These are phyloP conservation scores for Brachyptera putata DNA, from an alignment of 2,888 invertebrate genomes.

Conservation along the genomic window DNA sequence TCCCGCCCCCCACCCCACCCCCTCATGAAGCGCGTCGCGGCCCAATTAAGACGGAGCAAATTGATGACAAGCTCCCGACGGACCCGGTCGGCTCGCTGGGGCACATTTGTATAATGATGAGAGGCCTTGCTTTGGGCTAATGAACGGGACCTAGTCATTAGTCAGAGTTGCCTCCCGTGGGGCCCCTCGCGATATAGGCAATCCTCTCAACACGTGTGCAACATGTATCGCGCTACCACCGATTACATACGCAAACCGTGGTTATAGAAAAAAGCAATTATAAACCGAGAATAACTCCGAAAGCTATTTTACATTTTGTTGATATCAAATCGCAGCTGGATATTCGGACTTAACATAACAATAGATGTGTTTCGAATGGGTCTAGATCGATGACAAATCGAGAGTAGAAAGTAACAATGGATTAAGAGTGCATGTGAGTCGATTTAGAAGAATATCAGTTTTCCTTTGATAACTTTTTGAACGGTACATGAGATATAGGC, in stretches of 20 bases:
- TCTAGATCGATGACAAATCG: not conserved
- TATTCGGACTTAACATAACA: not conserved
- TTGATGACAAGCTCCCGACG: conserved; percentile 15
- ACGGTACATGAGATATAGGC: too few relatives aligned
- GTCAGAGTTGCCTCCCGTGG: conserved; percentile 13
- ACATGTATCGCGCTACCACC: conserved; percentile 9
- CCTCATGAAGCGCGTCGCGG: not conserved
- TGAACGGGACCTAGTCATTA: conserved; percentile 25
- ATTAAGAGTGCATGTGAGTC: too few relatives aligned
- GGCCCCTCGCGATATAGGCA: not conserved
- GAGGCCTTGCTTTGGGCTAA: conserved; percentile 14
- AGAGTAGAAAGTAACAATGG: not conserved
- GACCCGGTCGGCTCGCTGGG: not conserved
- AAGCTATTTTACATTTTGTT: conserved; percentile 7
- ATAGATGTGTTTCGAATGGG: not conserved
- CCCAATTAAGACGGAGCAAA: conserved; percentile 24
- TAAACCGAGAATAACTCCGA: not conserved
- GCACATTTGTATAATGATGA: conserved; percentile 22
- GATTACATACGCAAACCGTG: conserved; percentile 11
- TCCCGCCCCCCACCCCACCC: too few relatives aligned
- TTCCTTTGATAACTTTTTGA: too few relatives aligned
- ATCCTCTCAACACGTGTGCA: conserved; percentile 20
- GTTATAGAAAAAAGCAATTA: conserved; percentile 1
- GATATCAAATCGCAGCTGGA: conserved; percentile 11
- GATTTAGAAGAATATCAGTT: too few relatives aligned